A percentile compares a stretch with the other conserved stretches of the same genome.
Evolutionary conservation across 2,797 vertebrate species (phyloP).

Genomic region (Emydoidea blandingii): DNA sequence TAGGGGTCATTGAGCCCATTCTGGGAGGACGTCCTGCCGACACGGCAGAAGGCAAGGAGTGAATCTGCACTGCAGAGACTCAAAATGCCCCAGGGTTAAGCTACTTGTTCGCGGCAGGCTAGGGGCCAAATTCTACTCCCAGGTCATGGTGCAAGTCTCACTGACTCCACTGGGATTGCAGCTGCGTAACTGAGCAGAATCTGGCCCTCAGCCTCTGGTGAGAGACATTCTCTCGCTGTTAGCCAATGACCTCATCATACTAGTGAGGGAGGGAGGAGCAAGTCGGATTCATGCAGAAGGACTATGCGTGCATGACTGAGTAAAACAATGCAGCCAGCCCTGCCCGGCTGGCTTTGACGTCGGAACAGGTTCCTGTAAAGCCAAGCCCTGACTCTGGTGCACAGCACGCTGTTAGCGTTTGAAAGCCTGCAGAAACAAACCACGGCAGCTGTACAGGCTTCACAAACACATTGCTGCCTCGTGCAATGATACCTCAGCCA

Average conservation of each 20-base stretch:
- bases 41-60: neutral
- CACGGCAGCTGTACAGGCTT: neutral
- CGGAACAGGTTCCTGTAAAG: neutral
- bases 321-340: neutral
- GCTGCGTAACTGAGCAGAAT: neutral
- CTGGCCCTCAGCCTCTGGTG: neutral
- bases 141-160: neutral
- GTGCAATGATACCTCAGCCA: neutral
- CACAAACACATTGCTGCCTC: neutral
- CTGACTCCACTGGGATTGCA: neutral
- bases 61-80: neutral
- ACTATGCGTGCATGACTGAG: neutral
- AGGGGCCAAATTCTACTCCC: neutral
- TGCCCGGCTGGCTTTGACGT: neutral
- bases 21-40: neutral
- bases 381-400: too few relatives aligned
- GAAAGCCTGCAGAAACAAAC: neutral
- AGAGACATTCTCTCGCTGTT: neutral
- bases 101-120: neutral
- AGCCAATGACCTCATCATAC: neutral
- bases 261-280: neutral
- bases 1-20: neutral
- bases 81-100: neutral
- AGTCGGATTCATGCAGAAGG: neutral
- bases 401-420: neutral